Percentiles rank a stretch among this genome's conserved stretches.
Conservation (phyloP, 2,888 invertebrate genomes). For the Bugula neritina region DNA sequence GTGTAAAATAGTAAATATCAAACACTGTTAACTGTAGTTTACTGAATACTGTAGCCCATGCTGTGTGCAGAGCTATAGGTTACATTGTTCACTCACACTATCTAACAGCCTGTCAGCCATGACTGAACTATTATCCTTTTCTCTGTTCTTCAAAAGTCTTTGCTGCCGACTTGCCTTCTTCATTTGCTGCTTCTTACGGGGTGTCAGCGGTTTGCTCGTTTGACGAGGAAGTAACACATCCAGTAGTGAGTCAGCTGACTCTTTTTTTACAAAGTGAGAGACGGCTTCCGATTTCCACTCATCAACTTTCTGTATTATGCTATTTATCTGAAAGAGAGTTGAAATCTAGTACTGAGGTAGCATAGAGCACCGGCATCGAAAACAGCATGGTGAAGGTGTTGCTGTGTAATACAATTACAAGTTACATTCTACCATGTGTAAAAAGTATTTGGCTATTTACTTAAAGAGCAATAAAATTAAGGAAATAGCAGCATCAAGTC, state of each 20-base stretch:
- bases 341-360: no score
- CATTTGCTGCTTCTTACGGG: neutral
- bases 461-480: no score
- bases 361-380: no score
- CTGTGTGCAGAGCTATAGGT: no score
- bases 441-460: no score
- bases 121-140: neutral
- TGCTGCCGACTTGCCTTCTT: neutral
- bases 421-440: no score
- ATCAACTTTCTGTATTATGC: neutral
- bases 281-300: neutral
- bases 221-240: neutral
- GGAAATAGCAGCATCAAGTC: no score
- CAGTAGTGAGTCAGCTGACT: neutral
- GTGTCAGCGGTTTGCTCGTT: neutral
- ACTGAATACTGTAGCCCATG: no score
- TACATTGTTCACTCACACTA: constrained; percentile 6
- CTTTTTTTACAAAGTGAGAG: neutral
- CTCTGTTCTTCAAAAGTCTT: neutral
- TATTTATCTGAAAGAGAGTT: neutral
- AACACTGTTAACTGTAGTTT: no score
- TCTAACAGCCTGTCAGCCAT: neutral
- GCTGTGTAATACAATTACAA: no score
- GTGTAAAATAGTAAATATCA: neutral
- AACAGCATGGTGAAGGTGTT: no score